Evolutionary conservation across 2,113 vertebrate species (phyloP), one percentile per base, ranked within the genome.

Genomic region (Epinephelus fuscoguttatus): DNA sequence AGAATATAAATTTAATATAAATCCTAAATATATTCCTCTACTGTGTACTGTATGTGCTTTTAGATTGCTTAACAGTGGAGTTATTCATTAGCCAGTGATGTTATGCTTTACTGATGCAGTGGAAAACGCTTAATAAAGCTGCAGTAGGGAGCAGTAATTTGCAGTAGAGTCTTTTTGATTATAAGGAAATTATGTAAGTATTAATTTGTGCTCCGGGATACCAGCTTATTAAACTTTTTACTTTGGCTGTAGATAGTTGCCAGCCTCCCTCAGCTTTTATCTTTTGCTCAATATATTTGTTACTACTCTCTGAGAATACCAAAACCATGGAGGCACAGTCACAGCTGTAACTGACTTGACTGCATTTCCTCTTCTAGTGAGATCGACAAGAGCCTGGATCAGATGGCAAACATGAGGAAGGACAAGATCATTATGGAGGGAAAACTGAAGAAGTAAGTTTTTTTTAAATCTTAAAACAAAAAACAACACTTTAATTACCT

Each of bases 361-460:
- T 87, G 25, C 1, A 4, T 85, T 84, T 71, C 37, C 61, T 92
- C 89, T 93, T 89, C 70, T 95, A 99, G 98, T 94, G 98, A 99
- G 95, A 99, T 99, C 82, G 98, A 99, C 91, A 99, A 99, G 93
- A 98, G 96, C 90, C 97, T 99, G 92, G 98, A 99, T 90, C 98
- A 99, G 87, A 99, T 99, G 98, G 97, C 97, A 84, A 99, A 98
- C 90, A 95, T 99, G 94, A 96, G 98, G 91, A 98, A 98, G 94
- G 98, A 99, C 94, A 99, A 99, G 91, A 97, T 98, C 95, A 96
- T 99, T 72, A 98, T 99, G 86, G 98, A 99, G 94, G 98, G 97
- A 78, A 99, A 99, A 94, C 96, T 99, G 75, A 97, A 99, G 87
- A 99, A 99, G 98, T 99, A 96, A 96, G 98, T 82, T 30, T 60